Conservation (phyloP, 2,113 vertebrate species). For the Tor tambroides region DNA sequence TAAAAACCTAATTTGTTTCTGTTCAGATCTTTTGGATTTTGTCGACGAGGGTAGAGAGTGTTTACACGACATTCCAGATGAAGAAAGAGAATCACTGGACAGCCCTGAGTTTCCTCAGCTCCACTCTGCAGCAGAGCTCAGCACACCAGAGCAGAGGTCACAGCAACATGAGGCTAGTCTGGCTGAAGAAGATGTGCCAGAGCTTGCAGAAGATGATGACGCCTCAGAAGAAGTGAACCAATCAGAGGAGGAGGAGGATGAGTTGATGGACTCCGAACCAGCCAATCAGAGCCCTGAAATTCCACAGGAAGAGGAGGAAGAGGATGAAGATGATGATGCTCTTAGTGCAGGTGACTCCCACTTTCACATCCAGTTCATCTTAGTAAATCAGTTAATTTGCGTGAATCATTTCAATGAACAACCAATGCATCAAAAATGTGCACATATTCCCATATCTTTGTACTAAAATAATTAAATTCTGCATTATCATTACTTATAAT, state of each 20-base stretch:
- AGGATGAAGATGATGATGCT: not conserved
- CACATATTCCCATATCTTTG: not conserved
- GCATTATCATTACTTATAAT: not conserved
- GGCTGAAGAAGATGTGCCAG: not conserved
- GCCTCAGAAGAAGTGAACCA: not conserved
- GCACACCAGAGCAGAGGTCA: not conserved
- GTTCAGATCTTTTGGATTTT: constrained; percentile 18
- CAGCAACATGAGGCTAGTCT: not conserved
- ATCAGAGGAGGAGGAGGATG: constrained; percentile 9
- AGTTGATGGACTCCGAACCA: not conserved
- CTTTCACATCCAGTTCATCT: not conserved
- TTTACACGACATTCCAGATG: not conserved
- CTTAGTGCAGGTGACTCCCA: constrained; percentile 60
- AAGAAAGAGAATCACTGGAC: not conserved
- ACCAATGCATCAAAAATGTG: not conserved
- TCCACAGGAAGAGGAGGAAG: constrained; percentile 6
- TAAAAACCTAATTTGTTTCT: not conserved
- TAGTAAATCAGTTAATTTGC: not conserved
- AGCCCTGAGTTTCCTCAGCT: not conserved
- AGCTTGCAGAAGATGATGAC: not conserved
- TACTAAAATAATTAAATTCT: not conserved
- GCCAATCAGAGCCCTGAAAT: not conserved
- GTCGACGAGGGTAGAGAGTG: not conserved
- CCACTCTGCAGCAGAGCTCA: not conserved
- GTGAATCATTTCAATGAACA: not conserved